These are phyloP conservation scores for Odocoileus hemionus DNA, from an alignment of 2,113 vertebrate species.

Conservation along the genomic window DNA sequence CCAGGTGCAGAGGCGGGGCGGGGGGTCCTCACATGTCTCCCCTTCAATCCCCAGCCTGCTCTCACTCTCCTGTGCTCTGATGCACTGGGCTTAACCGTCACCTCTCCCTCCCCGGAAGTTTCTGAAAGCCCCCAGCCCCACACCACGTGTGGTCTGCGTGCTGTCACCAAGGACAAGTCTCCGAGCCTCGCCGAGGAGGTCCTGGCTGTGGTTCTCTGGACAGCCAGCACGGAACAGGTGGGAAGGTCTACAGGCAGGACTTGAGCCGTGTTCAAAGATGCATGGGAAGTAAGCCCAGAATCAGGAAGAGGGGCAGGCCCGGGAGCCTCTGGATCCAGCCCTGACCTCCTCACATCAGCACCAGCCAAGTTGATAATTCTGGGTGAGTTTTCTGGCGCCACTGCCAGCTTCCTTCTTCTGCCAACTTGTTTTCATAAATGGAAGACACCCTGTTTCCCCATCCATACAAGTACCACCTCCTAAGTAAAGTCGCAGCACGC, in stretches of 20 bases:
- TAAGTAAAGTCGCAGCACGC: accelerated
- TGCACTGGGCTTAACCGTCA: background rate
- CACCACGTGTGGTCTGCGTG: accelerated
- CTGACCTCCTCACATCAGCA: background rate
- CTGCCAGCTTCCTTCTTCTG: background rate
- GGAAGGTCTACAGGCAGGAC: background rate
- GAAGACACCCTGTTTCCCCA: background rate
- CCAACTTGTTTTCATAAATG: background rate
- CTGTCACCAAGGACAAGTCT: no score
- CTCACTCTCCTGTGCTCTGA: background rate
- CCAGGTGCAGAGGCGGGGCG: accelerated
- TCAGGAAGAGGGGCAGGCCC: accelerated
- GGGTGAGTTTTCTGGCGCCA: background rate
- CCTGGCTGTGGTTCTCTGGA: background rate
- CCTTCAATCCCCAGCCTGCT: background rate
- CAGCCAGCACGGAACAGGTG: accelerated
- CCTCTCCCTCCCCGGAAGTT: background rate
- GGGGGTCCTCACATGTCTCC: accelerated
- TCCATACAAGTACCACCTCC: accelerated
- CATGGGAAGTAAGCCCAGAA: accelerated
- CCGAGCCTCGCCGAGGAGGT: background rate
- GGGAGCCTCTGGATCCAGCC: accelerated
- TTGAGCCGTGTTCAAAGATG: no score
- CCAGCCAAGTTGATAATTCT: no score
- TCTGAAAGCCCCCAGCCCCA: background rate